These are phyloP conservation scores for Heteromurus nitidus DNA, from an alignment of 2,888 invertebrate species.

Conservation along the genomic window DNA sequence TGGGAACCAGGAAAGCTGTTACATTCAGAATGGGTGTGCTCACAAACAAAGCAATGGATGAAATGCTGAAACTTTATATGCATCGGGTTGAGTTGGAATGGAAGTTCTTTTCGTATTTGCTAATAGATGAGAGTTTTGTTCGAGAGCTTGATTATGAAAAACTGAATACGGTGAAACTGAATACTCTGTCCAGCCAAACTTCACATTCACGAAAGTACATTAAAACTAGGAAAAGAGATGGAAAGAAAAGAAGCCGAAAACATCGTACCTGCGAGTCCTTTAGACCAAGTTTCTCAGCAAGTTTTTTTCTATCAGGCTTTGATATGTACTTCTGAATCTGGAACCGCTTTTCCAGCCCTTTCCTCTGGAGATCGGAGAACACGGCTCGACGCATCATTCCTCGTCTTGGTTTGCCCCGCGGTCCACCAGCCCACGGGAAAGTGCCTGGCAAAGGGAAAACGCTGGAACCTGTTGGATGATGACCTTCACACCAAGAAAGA, in stretches of 20 bases:
- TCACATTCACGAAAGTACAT: neutral
- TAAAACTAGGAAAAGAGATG: neutral
- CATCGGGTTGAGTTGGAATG: too few species aligned
- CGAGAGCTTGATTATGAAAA: neutral
- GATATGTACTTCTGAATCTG: constrained; percentile 98
- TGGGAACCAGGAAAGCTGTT: constrained; percentile 2
- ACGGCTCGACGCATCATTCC: constrained; percentile 99
- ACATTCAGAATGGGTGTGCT: neutral
- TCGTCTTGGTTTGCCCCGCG: constrained; percentile 92
- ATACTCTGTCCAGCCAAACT: neutral
- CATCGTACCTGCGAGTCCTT: constrained; percentile 94
- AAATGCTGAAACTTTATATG: neutral
- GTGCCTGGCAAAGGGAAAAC: constrained; percentile 77
- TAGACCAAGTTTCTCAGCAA: constrained; percentile 95
- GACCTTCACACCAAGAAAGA: constrained; percentile 59
- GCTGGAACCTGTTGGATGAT: constrained; percentile 72
- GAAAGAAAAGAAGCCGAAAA: neutral
- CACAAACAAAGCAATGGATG: too few species aligned
- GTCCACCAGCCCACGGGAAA: constrained; percentile 94
- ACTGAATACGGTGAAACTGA: neutral
- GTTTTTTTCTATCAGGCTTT: constrained; percentile 97
- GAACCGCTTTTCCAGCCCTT: constrained; percentile 96
- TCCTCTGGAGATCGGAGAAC: constrained; percentile 96
- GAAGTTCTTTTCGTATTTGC: too few species aligned
- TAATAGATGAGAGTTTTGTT: neutral